Evolutionary conservation across 2,888 invertebrate genomes (phyloP), one percentile per base, ranked within the genome.

Genomic region (Pachliopta kotzebuea): DNA sequence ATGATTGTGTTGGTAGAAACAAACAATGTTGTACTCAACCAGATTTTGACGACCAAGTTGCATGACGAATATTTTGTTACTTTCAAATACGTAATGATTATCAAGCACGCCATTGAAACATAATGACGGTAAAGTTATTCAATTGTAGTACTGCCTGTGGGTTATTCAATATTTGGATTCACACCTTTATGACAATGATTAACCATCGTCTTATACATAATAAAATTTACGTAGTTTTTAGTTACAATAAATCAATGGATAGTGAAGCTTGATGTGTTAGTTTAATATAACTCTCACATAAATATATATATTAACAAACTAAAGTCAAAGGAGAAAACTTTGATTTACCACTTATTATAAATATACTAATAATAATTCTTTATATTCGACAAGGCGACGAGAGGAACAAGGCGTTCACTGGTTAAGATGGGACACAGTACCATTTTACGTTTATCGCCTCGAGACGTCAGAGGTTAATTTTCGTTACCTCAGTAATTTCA

Each of bases 11-110:
- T 45, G 45, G n/a, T n/a, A 45, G n/a, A n/a, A 18, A 18, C n/a
- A 45, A 45, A 45, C 17, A 18, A 9, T 45, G n/a, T 45, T 18
- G n/a, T 45, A 45, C 6, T n/a, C 45, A 45, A 45, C 18, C 50
- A 23, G 21, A n/a, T 52, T 9, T 53, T 60, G 37, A 60, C 50
- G 60, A 60, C n/a, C 23, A 60, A 31, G 31, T 60, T 53, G 60
- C 60, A 53, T 60, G 60, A 52, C 60, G n/a, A 37, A 60, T 60
- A 29, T 18, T 50, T 59, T 52, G n/a, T 21, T 29, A 50, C 31
- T 59, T 50, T 60, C 60, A 53, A 29, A 50, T 52, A 21, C 20
- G 0, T n/a, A 59, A 52, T 56, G 20, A 56, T 52, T 21, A 50
- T 50, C 4, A 37, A 37, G 14, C 45, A 45, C 45, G 45, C 45